Evolutionary conservation across 1,140 invertebrate genomes (phyloP).

Genomic region (Whitmania pigra): DNA sequence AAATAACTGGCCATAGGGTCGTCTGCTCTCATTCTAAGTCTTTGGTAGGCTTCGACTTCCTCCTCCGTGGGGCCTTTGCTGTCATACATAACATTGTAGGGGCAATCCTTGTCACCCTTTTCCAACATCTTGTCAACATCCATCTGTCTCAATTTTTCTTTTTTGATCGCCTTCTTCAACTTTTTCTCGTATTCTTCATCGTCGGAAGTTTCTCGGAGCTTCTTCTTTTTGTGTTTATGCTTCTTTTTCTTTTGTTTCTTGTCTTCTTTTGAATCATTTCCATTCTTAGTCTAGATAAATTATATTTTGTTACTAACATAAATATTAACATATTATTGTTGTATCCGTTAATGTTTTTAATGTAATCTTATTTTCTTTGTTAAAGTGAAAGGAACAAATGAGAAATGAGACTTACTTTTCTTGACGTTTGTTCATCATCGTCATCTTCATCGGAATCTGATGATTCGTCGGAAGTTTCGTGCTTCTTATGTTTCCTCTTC

Average conservation of each 20-base stretch:
- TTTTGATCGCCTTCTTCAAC: constrained; percentile 28
- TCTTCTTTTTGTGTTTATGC: constrained; percentile 27
- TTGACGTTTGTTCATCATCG: background rate
- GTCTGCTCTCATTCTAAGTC: constrained; percentile 67
- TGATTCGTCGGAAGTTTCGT: background rate
- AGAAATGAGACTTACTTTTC: no score
- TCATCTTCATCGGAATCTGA: constrained; percentile 1
- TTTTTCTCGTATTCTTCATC: constrained; percentile 32
- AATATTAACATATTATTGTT: no score
- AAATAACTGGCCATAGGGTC: constrained; percentile 65
- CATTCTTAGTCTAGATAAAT: no score
- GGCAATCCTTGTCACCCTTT: constrained; percentile 73
- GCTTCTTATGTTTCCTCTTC: constrained; percentile 30
- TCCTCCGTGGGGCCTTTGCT: constrained; percentile 70
- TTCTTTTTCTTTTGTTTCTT: constrained; percentile 21
- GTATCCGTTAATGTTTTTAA: no score
- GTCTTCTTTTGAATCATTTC: background rate
- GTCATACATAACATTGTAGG: constrained; percentile 73
- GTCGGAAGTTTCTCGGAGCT: constrained; percentile 26
- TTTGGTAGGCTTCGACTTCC: constrained; percentile 81
- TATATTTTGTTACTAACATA: no score
- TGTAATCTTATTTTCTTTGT: no score
- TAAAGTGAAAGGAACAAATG: no score
- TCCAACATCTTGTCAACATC: constrained; percentile 54
- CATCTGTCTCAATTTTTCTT: constrained; percentile 41